phyloP scores from a whole-genome alignment of 2,888 invertebrate genomes.

The Catotricha subobsoleta region DNA sequence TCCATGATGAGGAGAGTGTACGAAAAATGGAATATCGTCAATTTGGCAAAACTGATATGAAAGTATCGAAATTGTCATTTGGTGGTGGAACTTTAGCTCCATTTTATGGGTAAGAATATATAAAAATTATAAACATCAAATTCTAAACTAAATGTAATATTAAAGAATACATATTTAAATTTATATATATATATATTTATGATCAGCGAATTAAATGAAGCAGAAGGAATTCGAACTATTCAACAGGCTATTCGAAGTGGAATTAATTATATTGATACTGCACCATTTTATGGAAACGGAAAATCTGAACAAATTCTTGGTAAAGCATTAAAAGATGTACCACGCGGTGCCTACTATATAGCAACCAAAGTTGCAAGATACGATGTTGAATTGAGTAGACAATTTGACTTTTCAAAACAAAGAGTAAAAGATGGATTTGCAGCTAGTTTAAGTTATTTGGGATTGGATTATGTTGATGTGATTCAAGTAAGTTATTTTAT shows the following conservation, averaged over 20 bases:
- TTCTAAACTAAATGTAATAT: not conserved
- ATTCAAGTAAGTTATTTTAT: constrained; percentile 47
- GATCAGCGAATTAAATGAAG: constrained; percentile 40
- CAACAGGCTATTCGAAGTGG: constrained; percentile 54
- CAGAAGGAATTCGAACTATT: constrained; percentile 49
- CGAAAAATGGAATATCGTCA: constrained; percentile 51
- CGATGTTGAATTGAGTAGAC: constrained; percentile 36
- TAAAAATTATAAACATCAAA: not conserved
- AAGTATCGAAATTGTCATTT: constrained; percentile 50
- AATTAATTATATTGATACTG: constrained; percentile 83
- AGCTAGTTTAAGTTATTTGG: constrained; percentile 50
- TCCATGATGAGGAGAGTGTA: constrained; percentile 41
- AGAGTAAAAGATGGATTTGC: constrained; percentile 59
- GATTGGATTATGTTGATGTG: constrained; percentile 69
- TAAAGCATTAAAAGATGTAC: constrained; percentile 59
- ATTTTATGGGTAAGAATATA: constrained; percentile 46
- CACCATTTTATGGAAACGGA: constrained; percentile 85
- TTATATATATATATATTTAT: not conserved
- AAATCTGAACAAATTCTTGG: constrained; percentile 67
- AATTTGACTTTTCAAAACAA: constrained; percentile 74
- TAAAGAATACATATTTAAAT: not conserved
- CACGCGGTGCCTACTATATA: constrained; percentile 66
- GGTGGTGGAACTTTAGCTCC: constrained; percentile 60
- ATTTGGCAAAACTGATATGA: constrained; percentile 55
- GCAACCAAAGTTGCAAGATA: constrained; percentile 89